Base-by-base conservation (phyloP, 2,113 vertebrate species). In the Cyphomyrus plagiostoma region DNA sequence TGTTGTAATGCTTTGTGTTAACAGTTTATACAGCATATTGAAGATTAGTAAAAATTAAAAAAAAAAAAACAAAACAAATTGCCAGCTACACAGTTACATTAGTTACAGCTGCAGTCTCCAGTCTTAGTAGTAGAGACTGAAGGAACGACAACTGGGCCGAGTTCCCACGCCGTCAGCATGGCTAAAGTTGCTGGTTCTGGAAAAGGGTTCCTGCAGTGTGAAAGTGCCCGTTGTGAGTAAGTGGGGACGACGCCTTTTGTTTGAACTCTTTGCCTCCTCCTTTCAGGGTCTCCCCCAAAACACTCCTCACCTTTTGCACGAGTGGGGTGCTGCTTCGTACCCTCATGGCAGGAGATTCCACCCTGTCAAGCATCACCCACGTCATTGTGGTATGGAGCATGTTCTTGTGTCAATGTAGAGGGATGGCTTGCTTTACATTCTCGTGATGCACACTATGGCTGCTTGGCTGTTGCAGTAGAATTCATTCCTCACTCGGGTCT, bases 301-400 rank as follows among this genome's bases (percentile, higher is more conserved):
- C 98, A 0, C 93, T 98, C 85, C 92, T 99, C 91, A 99, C 97
- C 0, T 99, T 99, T 94, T 99, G 98, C 92, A 99, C 98, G 86
- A 97, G 96, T 88, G 98, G 97, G 13, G 96, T 99, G 1, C 94
- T 99, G 49, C 97, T 99, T 92, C 96, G 97, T 89, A 99, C 97
- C 0, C 87, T 99, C 88, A 99, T 99, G 98, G 92, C 96, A 42
- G 98, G 98, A 93, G 98, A 99, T 88, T 91, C 93, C 88, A 93
- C 95, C 9, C 90, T 99, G 2, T 95, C 95, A 86, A 96, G 95
- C 9, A 98, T 99, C 93, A 99, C 98, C 2, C 98, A 99, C 77
- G 92, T 99, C 90, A 99, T 99, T 92, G 97, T 99, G 97, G 98
- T 99, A 95, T 97, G 97, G 91, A 35, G 84, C n/a, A 10, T 42